Percentiles rank a stretch among this genome's conserved stretches.
Conservation (phyloP, 2,888 invertebrate species). For the Sepiola atlantica region DNA sequence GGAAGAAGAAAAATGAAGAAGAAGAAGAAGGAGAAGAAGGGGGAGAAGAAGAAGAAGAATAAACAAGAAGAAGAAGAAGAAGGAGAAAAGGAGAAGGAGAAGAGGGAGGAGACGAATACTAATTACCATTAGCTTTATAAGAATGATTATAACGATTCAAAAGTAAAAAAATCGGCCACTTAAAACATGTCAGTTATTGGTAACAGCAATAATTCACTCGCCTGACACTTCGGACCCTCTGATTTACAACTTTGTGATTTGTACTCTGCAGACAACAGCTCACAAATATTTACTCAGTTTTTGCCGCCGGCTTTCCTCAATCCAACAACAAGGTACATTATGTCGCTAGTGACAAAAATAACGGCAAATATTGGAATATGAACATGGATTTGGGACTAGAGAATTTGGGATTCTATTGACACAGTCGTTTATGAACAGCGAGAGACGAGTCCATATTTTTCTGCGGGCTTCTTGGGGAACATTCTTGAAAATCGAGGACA, state of each 20-base stretch:
- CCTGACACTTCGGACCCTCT: too few relatives aligned
- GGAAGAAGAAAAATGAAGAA: too few relatives aligned
- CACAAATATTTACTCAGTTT: conserved; percentile 20
- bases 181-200: neutral
- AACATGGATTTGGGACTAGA: neutral
- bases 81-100: too few relatives aligned
- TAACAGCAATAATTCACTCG: neutral
- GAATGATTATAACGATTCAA: neutral
- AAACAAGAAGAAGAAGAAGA: too few relatives aligned
- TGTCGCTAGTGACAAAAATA: conserved; percentile 4
- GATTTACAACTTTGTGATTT: too few relatives aligned
- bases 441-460: neutral
- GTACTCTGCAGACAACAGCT: neutral
- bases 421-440: neutral
- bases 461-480: neutral
- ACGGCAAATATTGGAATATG: conserved; percentile 15
- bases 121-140: neutral
- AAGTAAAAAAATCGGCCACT: neutral
- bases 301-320: neutral
- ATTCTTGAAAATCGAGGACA: neutral
- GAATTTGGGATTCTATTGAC: conserved; percentile 1
- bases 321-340: conserved; percentile 12
- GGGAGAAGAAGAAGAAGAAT: too few relatives aligned
- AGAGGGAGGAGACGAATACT: too few relatives aligned
- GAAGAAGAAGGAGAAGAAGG: too few relatives aligned